These are phyloP conservation scores for Entomobrya multifasciata DNA, from an alignment of 2,888 invertebrate genomes.

Conservation along the genomic window DNA sequence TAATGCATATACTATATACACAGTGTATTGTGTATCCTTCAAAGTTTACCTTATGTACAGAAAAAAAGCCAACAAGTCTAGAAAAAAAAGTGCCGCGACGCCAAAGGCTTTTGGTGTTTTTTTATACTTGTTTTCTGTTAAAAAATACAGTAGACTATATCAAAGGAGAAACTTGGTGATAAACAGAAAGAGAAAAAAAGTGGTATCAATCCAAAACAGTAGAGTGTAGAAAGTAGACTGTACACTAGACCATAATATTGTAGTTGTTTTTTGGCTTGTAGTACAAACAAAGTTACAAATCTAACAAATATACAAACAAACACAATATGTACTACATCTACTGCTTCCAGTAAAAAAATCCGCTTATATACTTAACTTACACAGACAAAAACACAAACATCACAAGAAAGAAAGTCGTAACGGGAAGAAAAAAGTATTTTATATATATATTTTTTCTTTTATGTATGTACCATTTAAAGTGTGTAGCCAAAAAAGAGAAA, in stretches of 20 bases:
- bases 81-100: background rate
- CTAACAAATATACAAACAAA: no score
- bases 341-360: slow-evolving; percentile 2
- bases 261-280: background rate
- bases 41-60: background rate
- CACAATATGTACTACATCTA: background rate
- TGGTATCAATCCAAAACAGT: no score
- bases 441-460: slow-evolving; percentile 44
- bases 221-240: no score
- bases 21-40: background rate
- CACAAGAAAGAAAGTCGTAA: slow-evolving; percentile 6
- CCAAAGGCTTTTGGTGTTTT: slow-evolving; percentile 30
- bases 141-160: slow-evolving; percentile 34
- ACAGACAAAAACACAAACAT: slow-evolving; percentile 7
- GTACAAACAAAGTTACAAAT: no score
- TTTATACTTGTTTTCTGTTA: background rate
- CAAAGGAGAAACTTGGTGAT: slow-evolving; percentile 42
- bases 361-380: slow-evolving; percentile 18
- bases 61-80: background rate
- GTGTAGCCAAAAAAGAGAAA: background rate
- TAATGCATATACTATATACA: background rate
- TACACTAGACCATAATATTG: background rate
- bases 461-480: slow-evolving; percentile 35
- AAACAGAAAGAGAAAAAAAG: background rate
- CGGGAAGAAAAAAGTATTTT: slow-evolving; percentile 14